Base-by-base conservation (phyloP, 2,113 vertebrate species). In the Daubentonia madagascariensis region DNA sequence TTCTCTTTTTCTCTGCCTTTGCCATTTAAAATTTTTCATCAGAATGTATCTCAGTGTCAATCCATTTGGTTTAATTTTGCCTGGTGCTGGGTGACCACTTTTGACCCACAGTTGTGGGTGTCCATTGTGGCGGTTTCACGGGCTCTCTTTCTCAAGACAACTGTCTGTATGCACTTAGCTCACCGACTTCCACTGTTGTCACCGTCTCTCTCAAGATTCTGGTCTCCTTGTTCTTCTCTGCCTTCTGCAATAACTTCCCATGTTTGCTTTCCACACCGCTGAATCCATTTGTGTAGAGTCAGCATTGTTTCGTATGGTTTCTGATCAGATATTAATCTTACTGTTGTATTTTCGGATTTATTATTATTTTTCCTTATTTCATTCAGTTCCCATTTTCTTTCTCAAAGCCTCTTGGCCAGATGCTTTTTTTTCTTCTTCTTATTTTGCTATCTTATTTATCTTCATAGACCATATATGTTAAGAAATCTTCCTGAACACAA, bases 121-220 rank as follows among this genome's bases (percentile, higher is more conserved):
- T 86, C n/a, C 30, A 40, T 6, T 2, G 16, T 72, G 83, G 40
- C 48, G 2, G 37, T 52, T 48, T 78, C 35, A 9, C 11, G 16
- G 81, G 28, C 35, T 18, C 30, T 17, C 32, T 91, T 75, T 87
- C 59, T 52, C 81, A 48, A 50, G 83, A 78, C 20, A 52, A 13
- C 17, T 0, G 2, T n/a, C 17, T 0, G 2, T n/a, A 0, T 16
- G 18, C 1, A 12, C 3, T 30, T 30, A 8, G 5, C 14, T 48
- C 23, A 10, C 22, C 1, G 12, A 9, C 68, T 22, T 61, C 22
- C 70, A 2, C 45, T 37, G 63, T 72, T 23, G 25, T 2, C 40
- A 68, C 14, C 13, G 0, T 35, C 43, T 63, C 17, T 32, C 61
- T 84, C 40, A 1, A 18, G 81, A 40, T 32, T 57, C 30, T 50